A percentile compares a stretch with the other conserved stretches of the same genome.
Evolutionary conservation across 2,888 invertebrate genomes (phyloP).

Genomic region (Drosophila bunnanda): DNA sequence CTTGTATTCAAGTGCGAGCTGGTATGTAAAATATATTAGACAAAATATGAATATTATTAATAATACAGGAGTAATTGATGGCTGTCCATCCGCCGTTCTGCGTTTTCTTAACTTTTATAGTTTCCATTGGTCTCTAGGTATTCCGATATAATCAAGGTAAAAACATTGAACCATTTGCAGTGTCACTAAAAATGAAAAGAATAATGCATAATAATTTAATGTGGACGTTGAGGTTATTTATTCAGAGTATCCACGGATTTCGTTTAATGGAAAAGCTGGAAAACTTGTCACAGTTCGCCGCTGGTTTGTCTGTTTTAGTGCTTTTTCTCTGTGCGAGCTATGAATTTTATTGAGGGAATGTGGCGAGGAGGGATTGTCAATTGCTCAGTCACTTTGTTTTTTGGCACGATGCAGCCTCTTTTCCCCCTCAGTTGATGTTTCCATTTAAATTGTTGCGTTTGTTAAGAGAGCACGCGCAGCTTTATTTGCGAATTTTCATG

Average conservation of each 20-base stretch:
- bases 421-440: neutral
- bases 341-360: slow-evolving; percentile 46
- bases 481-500: slow-evolving; percentile 20
- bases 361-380: slow-evolving; percentile 28
- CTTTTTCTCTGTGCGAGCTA: slow-evolving; percentile 5
- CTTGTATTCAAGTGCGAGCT: too few relatives aligned
- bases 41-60: too few relatives aligned
- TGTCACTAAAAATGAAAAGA: neutral
- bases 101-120: neutral
- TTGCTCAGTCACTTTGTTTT: slow-evolving; percentile 30
- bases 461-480: slow-evolving; percentile 21
- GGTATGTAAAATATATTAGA: too few relatives aligned
- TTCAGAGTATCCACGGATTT: neutral
- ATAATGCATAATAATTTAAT: slow-evolving; percentile 19
- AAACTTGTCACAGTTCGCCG: slow-evolving; percentile 9
- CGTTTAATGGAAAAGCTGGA: neutral
- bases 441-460: slow-evolving; percentile 23
- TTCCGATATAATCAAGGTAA: slow-evolving; percentile 1
- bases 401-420: slow-evolving; percentile 13
- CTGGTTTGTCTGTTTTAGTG: neutral
- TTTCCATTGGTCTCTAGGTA: neutral
- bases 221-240: slow-evolving; percentile 9
- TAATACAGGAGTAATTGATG: too few relatives aligned
- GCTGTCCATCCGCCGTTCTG: too few relatives aligned
- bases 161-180: slow-evolving; percentile 16